Evolutionary conservation across 92 coral and sea anemone genomes (phyloP).

Genomic region (Epizoanthus illoricatus): DNA sequence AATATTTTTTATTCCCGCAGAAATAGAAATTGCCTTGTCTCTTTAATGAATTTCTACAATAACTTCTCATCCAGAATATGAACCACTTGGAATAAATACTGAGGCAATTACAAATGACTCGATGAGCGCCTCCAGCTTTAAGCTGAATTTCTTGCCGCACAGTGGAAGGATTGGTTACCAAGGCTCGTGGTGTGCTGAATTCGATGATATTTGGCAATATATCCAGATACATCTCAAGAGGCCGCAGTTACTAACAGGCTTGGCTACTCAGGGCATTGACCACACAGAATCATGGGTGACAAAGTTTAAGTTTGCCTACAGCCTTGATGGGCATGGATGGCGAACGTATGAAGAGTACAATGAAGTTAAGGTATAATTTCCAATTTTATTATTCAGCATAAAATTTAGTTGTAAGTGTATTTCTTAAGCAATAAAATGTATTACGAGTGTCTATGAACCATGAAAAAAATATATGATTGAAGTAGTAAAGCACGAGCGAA

Average conservation of each 20-base stretch:
- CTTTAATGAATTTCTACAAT: too few species aligned
- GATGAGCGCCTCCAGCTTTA: slow-evolving; percentile 5
- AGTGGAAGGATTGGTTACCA: slow-evolving; percentile 14
- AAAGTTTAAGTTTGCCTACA: slow-evolving; percentile 36
- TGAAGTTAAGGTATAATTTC: slow-evolving; percentile 14
- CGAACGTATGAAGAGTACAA: slow-evolving; percentile 21
- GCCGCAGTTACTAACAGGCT: slow-evolving; percentile 18
- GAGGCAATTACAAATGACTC: neutral
- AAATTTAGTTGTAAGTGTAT: too few species aligned
- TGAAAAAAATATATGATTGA: too few species aligned
- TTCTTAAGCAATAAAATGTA: too few species aligned
- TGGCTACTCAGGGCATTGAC: slow-evolving; percentile 37
- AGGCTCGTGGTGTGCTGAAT: slow-evolving; percentile 59
- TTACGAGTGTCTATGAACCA: too few species aligned
- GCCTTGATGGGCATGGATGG: slow-evolving; percentile 53
- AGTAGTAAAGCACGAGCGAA: too few species aligned
- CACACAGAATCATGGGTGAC: slow-evolving; percentile 51
- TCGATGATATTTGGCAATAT: slow-evolving; percentile 28
- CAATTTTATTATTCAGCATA: neutral
- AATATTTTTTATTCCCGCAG: too few species aligned
- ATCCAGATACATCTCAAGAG: slow-evolving; percentile 50
- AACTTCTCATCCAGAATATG: neutral
- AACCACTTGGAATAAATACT: neutral
- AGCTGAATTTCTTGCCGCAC: neutral
- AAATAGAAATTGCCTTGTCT: too few species aligned